Base-by-base conservation (phyloP, 2,888 invertebrate species). In the Drosophila ezoana region DNA sequence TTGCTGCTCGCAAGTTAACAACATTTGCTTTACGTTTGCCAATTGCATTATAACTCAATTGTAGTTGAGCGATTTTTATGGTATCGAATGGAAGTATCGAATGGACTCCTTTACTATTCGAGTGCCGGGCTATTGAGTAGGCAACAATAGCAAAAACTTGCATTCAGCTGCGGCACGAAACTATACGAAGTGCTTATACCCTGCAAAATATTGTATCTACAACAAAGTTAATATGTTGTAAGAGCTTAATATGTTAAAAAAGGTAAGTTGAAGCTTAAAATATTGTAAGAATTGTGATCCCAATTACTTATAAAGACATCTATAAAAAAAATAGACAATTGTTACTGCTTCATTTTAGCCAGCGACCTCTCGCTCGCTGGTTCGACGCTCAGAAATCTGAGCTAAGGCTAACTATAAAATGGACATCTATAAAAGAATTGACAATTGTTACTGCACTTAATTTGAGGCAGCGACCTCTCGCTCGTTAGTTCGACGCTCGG, bases 41-140 rank as follows among this genome's bases (percentile, higher is more conserved):
- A 87, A 87, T 87, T 87, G 85, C 84, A 88, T 88, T 89, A 87
- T 87, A 89, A 88, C 87, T 87, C 87, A 88, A 87, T 87, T 86
- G 85, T 68, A 78, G 84, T 64, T 74, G 88, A 81, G 66, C 84
- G 86, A 81, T 87, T 85, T 79, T 84, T 72, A 81, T 80, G 78
- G 81, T 60, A 58, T 66, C 45, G 66, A 66, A 51, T 67, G 23
- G 20, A 60, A 41, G 48, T 75, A 76, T 76, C 76, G 75, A 72
- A 35, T 56, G 58, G 57, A 52, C 18, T 68, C 18, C 72, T 77
- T 71, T 43, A 53, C 47, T 48, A 38, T 43, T 53, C 45, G 59
- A 70, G 65, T 72, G 67, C 57, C 49, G 67, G 43, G 37, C 62
- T 52, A 57, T 72, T 54, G 64, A 63, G 45, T 51, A 32, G 6